Evolutionary conservation across 2,113 vertebrate genomes (phyloP), one percentile per base, ranked within the genome.

Genomic region (Callionymus lyra): DNA sequence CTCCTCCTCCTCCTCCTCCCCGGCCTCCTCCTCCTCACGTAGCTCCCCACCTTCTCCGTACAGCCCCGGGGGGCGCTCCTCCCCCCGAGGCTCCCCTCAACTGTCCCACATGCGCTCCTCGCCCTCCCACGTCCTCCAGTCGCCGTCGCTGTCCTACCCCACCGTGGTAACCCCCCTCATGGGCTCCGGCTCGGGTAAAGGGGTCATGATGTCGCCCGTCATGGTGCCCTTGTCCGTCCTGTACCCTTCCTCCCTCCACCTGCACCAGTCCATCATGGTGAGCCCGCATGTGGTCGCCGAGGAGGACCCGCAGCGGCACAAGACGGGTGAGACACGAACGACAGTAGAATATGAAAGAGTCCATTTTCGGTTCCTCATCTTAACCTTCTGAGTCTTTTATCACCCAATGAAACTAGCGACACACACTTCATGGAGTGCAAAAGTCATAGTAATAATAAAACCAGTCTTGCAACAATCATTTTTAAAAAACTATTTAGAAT

Each of bases 181-280:
- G 2, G 60, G 84, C 48, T 76, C 89, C 0, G 83, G 86, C 9
- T 74, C 88, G 0, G 88, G 91, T n/a, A 33, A 16, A 6, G 63
- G 68, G 61, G 72, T 82, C 46, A 71, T 96, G 69, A 82, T 96
- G 50, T 89, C 93, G 40, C 88, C 90, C 0, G 86, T 97, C 2
- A 91, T 97, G 64, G 82, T 97, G 36, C 86, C 90, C 0, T 82
- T 97, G 50, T 86, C 93, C 5, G 85, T 97, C 27, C 87, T 94
- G 74, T 97, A 92, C 67, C 71, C 87, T 40, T 84, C 93, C 16
- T 76, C 86, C 6, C 83, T 92, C 17, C 87, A 90, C 71, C 83
- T 97, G 60, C 85, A 86, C 54, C 89, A 89, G 62, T 70, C 86
- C 6, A 86, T 98, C 56, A 91, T 95, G 87, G 85, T 96, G 50